phyloP scores from a whole-genome alignment of 2,888 invertebrate species.

The Caenorhabditis sulstoni region DNA sequence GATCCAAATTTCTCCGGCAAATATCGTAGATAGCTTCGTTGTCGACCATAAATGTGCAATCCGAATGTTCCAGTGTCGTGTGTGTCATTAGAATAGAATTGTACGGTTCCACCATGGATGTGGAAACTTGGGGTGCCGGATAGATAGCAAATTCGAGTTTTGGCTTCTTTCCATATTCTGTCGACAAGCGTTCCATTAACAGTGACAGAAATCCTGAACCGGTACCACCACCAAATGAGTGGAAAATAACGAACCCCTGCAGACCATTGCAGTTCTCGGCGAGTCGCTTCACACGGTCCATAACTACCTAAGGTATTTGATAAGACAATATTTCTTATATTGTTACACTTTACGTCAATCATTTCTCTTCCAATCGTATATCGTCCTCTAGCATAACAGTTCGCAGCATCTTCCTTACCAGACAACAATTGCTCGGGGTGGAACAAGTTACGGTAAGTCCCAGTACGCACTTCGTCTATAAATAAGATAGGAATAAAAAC shows the following conservation, averaged over 20 bases:
- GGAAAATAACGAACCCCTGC: slow-evolving; percentile 90
- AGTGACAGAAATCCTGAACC: slow-evolving; percentile 92
- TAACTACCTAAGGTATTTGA: slow-evolving; percentile 63
- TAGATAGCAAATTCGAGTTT: slow-evolving; percentile 92
- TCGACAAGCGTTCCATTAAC: slow-evolving; percentile 89
- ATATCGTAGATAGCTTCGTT: slow-evolving; percentile 89
- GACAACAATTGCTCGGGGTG: slow-evolving; percentile 97
- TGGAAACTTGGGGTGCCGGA: slow-evolving; percentile 88
- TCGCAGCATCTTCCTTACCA: slow-evolving; percentile 85
- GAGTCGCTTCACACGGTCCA: slow-evolving; percentile 77
- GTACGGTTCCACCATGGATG: slow-evolving; percentile 93
- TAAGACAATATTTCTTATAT: not conserved
- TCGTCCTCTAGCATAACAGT: slow-evolving; percentile 78
- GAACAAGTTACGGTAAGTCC: slow-evolving; percentile 85
- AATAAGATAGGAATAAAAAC: too few species aligned
- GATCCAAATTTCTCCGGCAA: slow-evolving; percentile 87
- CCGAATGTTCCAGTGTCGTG: slow-evolving; percentile 93
- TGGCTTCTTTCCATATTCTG: slow-evolving; percentile 91
- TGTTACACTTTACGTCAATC: slow-evolving; percentile 84
- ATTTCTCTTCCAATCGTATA: slow-evolving; percentile 85
- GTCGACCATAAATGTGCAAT: slow-evolving; percentile 92
- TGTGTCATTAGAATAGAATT: slow-evolving; percentile 96
- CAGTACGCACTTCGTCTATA: slow-evolving; percentile 82
- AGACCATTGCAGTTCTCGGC: slow-evolving; percentile 88
- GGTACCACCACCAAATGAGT: slow-evolving; percentile 91